These are phyloP conservation scores for Acanthosepion esculentum DNA, from an alignment of 2,888 invertebrate genomes.

Conservation along the genomic window DNA sequence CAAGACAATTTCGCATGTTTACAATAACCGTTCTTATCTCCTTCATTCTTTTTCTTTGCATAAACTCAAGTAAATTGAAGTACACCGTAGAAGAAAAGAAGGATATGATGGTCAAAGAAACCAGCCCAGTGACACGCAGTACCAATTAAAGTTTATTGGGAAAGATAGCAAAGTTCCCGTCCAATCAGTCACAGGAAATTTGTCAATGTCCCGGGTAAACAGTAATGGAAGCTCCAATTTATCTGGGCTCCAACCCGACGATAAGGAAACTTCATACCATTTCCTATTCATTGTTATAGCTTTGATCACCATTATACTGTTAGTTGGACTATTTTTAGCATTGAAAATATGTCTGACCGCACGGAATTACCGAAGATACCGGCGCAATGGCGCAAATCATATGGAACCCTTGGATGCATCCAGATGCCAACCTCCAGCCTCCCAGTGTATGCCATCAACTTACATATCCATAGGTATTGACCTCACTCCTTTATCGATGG, in stretches of 20 bases:
- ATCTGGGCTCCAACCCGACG: not conserved
- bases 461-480: not conserved
- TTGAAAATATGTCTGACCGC: not conserved
- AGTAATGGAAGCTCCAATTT: slow-evolving; percentile 53
- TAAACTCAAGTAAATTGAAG: no score
- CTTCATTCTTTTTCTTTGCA: no score
- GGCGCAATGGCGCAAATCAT: not conserved
- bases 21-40: not conserved
- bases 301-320: not conserved
- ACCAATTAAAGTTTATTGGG: slow-evolving; percentile 59
- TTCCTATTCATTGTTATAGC: not conserved
- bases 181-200: slow-evolving; percentile 54
- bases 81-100: no score
- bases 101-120: no score
- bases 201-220: slow-evolving; percentile 56
- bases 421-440: not conserved
- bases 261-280: not conserved
- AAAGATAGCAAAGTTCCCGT: slow-evolving; percentile 61
- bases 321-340: not conserved
- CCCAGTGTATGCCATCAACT: not conserved
- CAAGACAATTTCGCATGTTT: slow-evolving; percentile 33
- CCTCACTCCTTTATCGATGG: not conserved
- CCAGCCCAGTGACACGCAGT: slow-evolving; percentile 59
- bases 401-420: not conserved
- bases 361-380: slow-evolving; percentile 14